Evolutionary conservation across 2,797 vertebrate genomes (phyloP).

Genomic region (Amphiprion clarkii): DNA sequence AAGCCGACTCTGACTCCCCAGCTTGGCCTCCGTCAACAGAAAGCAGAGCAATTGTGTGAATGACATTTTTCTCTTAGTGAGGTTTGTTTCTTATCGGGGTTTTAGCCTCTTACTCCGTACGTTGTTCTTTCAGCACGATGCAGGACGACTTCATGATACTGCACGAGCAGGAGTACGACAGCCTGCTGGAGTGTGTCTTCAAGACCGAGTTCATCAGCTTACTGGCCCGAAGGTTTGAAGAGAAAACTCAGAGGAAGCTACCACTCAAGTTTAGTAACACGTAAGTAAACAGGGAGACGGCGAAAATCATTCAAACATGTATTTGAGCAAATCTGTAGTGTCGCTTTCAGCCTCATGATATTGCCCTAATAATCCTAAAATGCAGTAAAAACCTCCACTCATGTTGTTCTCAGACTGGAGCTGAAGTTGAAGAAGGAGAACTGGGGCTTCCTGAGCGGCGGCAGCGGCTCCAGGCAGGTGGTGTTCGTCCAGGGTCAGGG

Average conservation of each 20-base stretch:
- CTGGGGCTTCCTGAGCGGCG: constrained; percentile 95
- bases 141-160: constrained; percentile 97
- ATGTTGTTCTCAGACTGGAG: constrained; percentile 88
- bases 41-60: neutral
- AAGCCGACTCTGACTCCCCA: constrained; percentile 55
- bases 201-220: constrained; percentile 98
- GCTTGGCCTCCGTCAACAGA: constrained; percentile 16
- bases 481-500: constrained; percentile 92
- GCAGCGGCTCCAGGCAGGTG: constrained; percentile 92
- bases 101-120: neutral
- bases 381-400: neutral
- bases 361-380: too few species aligned
- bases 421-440: constrained; percentile 98
- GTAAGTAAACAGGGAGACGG: constrained; percentile 83
- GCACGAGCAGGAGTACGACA: constrained; percentile 98
- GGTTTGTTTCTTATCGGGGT: neutral
- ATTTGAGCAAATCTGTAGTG: too few species aligned
- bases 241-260: constrained; percentile 94
- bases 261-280: constrained; percentile 96
- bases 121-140: constrained; percentile 86
- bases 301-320: too few species aligned
- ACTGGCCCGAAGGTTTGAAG: constrained; percentile 93
- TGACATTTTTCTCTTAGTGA: neutral
- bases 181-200: constrained; percentile 95
- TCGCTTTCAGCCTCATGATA: too few species aligned